A percentile compares a stretch with the other conserved stretches of the same genome.
These are phyloP conservation scores for Gasterosteus nipponicus DNA, from an alignment of 2,113 vertebrate species.

Conservation along the genomic window DNA sequence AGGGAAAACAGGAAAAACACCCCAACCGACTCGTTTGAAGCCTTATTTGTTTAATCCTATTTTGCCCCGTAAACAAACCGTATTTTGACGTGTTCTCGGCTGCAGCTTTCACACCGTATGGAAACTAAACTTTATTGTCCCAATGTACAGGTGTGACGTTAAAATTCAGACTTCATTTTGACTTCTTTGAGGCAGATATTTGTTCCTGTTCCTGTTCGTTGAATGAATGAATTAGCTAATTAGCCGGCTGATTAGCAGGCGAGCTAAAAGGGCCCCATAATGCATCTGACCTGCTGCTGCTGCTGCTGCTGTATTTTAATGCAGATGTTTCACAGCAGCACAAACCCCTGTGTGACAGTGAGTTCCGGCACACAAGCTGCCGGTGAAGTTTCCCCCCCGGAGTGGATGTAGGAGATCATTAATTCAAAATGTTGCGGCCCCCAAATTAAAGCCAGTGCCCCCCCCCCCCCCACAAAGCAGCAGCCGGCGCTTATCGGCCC, in stretches of 20 bases:
- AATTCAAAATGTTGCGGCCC: conserved; percentile 81
- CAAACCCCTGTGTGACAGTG: conserved; percentile 50
- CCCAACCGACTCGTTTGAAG: background rate
- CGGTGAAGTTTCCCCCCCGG: conserved; percentile 64
- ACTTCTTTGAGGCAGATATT: background rate
- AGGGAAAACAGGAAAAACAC: too few species aligned
- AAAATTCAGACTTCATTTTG: background rate
- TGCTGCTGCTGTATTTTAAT: conserved; percentile 43
- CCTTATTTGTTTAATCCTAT: background rate
- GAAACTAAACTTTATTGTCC: background rate
- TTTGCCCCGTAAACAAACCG: background rate
- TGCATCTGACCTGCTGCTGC: background rate
- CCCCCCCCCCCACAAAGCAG: conserved; percentile 63
- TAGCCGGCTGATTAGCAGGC: background rate
- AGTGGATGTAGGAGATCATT: conserved; percentile 79
- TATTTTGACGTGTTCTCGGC: background rate
- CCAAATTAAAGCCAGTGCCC: conserved; percentile 81
- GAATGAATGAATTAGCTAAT: background rate
- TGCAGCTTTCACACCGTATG: background rate
- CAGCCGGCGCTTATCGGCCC: conserved; percentile 80
- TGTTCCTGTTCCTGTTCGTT: background rate
- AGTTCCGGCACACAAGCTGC: conserved; percentile 65
- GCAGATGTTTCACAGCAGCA: conserved; percentile 51
- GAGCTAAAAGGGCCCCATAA: background rate
- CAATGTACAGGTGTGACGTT: background rate